Percentiles rank a stretch among this genome's conserved stretches.
Conservation (phyloP, 2,888 invertebrate genomes). For the Patella caerulea region DNA sequence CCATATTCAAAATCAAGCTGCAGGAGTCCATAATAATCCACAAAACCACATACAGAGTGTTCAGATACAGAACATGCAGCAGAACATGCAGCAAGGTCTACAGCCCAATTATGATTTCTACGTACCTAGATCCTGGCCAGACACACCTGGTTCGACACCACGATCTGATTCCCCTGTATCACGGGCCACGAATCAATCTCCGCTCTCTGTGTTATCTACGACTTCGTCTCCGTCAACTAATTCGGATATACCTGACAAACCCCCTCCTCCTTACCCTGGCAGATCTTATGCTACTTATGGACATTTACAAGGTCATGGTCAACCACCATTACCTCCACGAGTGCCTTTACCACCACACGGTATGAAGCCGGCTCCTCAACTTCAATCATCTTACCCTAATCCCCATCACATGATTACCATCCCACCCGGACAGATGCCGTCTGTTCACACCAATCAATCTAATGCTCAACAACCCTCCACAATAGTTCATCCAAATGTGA, state of each 20-base stretch:
- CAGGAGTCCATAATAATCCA: slow-evolving; percentile 20
- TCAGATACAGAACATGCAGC: slow-evolving; percentile 29
- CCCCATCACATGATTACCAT: slow-evolving; percentile 16
- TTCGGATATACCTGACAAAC: slow-evolving; percentile 68
- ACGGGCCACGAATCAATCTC: slow-evolving; percentile 68
- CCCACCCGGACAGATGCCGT: slow-evolving; percentile 28
- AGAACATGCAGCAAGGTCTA: slow-evolving; percentile 4
- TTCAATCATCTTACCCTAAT: slow-evolving; percentile 8
- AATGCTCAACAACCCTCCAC: slow-evolving; percentile 20
- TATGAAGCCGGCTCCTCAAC: slow-evolving; percentile 24
- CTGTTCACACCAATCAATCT: slow-evolving; percentile 25
- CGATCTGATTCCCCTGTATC: slow-evolving; percentile 68
- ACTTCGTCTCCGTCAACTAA: slow-evolving; percentile 70
- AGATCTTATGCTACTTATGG: slow-evolving; percentile 33
- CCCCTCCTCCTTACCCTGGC: slow-evolving; percentile 69
- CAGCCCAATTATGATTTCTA: slow-evolving; percentile 33
- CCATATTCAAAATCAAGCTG: slow-evolving; percentile 36
- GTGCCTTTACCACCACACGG: slow-evolving; percentile 48
- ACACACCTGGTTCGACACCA: slow-evolving; percentile 60
- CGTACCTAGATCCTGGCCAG: slow-evolving; percentile 36
- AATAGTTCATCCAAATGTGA: slow-evolving; percentile 13
- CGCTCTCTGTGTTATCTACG: slow-evolving; percentile 68
- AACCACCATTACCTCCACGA: slow-evolving; percentile 58
- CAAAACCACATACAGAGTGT: slow-evolving; percentile 37
- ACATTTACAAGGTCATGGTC: slow-evolving; percentile 33